Evolutionary conservation across 2,888 invertebrate genomes (phyloP), one percentile per base, ranked within the genome.

Genomic region (Rugalucina vietnamica): DNA sequence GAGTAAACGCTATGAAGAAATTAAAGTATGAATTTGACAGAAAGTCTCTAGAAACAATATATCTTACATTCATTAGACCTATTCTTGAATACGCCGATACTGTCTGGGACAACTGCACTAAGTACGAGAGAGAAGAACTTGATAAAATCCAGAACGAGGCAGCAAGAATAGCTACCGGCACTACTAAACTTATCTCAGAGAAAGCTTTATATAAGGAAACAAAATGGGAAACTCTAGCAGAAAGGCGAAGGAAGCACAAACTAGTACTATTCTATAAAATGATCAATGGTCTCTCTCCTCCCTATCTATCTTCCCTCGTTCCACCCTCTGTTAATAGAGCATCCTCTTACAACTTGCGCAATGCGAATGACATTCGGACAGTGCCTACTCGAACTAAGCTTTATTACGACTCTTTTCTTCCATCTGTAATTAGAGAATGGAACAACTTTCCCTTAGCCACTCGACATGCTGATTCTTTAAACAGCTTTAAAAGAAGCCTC

Each of bases 11-110:
- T n/a, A n/a, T n/a, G n/a, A n/a, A n/a, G n/a, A n/a, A n/a, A n/a
- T n/a, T n/a, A n/a, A n/a, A n/a, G n/a, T n/a, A n/a, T n/a, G n/a
- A n/a, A n/a, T n/a, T n/a, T n/a, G n/a, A n/a, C n/a, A n/a, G n/a
- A n/a, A n/a, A n/a, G n/a, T n/a, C n/a, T n/a, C n/a, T n/a, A 24
- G 49, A 65, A 37, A 69, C 74, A 69, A 74, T 69, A 14, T 82
- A 82, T 65, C 29, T 21, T 24, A 34, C 77, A 10, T 77, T 74
- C 43, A 77, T 82, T 27, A 12, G 60, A 1, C 75, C 82, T 29
- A 1, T 77, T 10, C 37, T 82, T 12, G 82, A 82, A 72, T 82
- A 82, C 24, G 49, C 65, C n/a, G 76, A 60, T 60, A 74, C 73
- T 18, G 65, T 77, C 18, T 77, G 82, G 82, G 82, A 72, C 71